These are phyloP conservation scores for Bubo bubo DNA, from an alignment of 2,113 vertebrate genomes.

Conservation along the genomic window DNA sequence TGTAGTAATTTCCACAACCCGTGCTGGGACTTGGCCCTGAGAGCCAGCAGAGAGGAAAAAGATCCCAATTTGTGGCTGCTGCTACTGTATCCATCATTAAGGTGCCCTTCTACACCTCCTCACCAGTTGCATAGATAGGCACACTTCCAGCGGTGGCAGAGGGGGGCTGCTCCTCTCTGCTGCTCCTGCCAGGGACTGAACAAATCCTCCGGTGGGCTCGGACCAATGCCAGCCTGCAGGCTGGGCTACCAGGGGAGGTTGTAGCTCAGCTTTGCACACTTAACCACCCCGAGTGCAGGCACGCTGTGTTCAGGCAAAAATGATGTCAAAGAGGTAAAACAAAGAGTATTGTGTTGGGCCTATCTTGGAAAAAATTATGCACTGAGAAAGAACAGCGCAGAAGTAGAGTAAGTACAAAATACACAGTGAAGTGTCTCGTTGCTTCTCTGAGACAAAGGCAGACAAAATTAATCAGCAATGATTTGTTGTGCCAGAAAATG, in stretches of 20 bases:
- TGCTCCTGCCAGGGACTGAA: not conserved
- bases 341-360: constrained; percentile 45
- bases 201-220: not conserved
- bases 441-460: constrained; percentile 62
- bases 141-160: not conserved
- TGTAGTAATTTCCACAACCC: not conserved
- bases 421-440: constrained; percentile 2
- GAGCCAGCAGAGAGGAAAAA: not conserved
- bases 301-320: not conserved
- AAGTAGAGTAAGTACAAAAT: constrained; percentile 19
- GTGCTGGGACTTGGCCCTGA: not conserved
- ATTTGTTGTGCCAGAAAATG: constrained; percentile 63
- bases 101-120: not conserved
- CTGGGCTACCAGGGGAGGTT: not conserved
- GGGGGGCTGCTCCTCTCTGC: not conserved
- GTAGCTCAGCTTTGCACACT: not conserved
- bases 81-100: fast-evolving
- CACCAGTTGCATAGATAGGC: fast-evolving
- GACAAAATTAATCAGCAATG: constrained; percentile 65
- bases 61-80: not conserved
- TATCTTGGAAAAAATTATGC: constrained; percentile 62
- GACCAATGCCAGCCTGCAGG: not conserved
- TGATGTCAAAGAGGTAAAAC: constrained; percentile 25
- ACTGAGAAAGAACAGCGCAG: not conserved
- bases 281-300: not conserved